phyloP scores from a whole-genome alignment of 2,113 vertebrate species.

The Aix galericulata region DNA sequence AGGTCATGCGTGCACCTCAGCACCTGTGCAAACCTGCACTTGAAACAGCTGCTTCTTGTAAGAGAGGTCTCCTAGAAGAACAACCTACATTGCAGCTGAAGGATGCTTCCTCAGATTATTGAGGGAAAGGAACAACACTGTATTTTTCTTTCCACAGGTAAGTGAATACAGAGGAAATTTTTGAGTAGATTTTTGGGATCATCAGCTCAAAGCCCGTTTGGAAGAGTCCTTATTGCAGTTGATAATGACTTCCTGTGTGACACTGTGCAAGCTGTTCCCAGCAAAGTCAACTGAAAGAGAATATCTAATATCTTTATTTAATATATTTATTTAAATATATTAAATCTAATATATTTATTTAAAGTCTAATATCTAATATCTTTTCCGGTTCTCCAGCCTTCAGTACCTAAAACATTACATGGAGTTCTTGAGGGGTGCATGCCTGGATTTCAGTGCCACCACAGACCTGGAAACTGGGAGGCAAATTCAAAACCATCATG shows the following conservation, averaged over 20 bases:
- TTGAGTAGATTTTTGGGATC: background rate
- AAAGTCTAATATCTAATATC: background rate
- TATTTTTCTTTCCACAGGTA: background rate
- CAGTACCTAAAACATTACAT: rapidly evolving
- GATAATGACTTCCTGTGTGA: background rate
- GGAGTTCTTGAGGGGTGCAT: background rate
- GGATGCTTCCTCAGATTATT: background rate
- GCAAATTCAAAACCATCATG: background rate
- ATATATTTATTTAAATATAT: too few species aligned
- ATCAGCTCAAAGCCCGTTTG: background rate
- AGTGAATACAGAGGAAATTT: background rate
- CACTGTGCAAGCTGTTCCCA: background rate
- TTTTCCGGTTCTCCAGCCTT: background rate
- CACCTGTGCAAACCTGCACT: background rate
- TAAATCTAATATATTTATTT: too few species aligned
- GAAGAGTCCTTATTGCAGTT: background rate
- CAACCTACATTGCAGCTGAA: background rate
- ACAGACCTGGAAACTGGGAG: background rate
- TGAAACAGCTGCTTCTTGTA: background rate
- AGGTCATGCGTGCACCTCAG: background rate
- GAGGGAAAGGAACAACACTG: background rate
- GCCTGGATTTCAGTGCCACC: background rate
- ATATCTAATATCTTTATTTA: background rate
- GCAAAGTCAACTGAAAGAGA: background rate
- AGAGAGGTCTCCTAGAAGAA: background rate